Evolutionary conservation across 2,888 invertebrate genomes (phyloP).

Genomic region (Drosophila prostipennis): DNA sequence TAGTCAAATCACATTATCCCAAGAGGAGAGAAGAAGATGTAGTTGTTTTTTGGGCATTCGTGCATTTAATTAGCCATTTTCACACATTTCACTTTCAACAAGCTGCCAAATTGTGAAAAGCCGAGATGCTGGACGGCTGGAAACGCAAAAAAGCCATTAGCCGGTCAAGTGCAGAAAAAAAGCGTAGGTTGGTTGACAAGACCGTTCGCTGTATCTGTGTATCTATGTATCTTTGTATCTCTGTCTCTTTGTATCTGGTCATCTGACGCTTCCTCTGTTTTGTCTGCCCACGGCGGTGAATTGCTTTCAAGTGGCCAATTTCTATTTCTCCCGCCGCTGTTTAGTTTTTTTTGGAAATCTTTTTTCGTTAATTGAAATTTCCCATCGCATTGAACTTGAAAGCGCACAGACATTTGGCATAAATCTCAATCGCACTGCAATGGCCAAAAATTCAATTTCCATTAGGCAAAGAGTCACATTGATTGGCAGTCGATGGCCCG

Average conservation of each 20-base stretch:
- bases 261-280: conserved; percentile 60
- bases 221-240: conserved; percentile 23
- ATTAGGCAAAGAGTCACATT: conserved; percentile 49
- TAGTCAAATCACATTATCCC: conserved; percentile 47
- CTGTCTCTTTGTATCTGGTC: conserved; percentile 11
- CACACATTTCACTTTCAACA: conserved; percentile 80
- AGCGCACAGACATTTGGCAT: conserved; percentile 42
- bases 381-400: conserved; percentile 73
- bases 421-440: conserved; percentile 48
- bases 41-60: conserved; percentile 28
- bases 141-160: conserved; percentile 79
- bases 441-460: conserved; percentile 49
- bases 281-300: conserved; percentile 47
- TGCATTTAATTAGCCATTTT: conserved; percentile 78
- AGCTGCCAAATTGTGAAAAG: conserved; percentile 74
- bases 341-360: conserved; percentile 18
- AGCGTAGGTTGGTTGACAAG: conserved; percentile 72
- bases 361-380: conserved; percentile 66
- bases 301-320: conserved; percentile 72
- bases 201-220: conserved; percentile 32
- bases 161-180: conserved; percentile 50
- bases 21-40: not conserved
- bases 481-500: conserved; percentile 44
- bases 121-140: conserved; percentile 40
- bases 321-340: conserved; percentile 48